Conservation (phyloP, 2,888 invertebrate species). For the Fissipunctia ypsillon region DNA sequence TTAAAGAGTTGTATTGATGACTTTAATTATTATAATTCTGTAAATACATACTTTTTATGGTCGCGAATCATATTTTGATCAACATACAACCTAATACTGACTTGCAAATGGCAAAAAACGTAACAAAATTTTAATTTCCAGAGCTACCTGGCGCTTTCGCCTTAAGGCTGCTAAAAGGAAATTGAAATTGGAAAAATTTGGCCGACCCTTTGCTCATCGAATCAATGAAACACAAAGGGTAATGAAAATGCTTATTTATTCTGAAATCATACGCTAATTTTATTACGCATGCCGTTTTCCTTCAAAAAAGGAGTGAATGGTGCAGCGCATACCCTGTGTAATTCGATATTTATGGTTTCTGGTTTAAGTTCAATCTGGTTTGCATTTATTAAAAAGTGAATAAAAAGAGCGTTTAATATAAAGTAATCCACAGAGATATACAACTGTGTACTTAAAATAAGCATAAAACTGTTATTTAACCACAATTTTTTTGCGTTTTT, state of each 20-base stretch:
- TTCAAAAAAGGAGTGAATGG: not conserved
- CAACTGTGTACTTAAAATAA: not conserved
- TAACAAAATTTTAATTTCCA: too few species aligned
- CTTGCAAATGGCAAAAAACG: too few species aligned
- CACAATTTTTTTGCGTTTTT: not conserved
- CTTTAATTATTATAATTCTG: too few species aligned
- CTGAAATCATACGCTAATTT: constrained; percentile 37
- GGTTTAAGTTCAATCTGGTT: not conserved
- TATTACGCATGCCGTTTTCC: constrained; percentile 5
- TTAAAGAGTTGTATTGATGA: too few species aligned
- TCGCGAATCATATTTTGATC: too few species aligned
- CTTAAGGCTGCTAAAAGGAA: constrained; percentile 44
- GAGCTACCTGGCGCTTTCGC: too few species aligned
- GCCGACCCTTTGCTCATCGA: constrained; percentile 58
- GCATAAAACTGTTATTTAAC: not conserved
- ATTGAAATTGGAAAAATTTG: constrained; percentile 61
- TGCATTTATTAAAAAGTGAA: not conserved
- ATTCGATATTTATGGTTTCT: not conserved
- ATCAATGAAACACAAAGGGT: constrained; percentile 63
- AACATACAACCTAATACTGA: too few species aligned
- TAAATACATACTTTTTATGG: too few species aligned
- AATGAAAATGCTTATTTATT: constrained; percentile 62
- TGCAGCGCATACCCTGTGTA: not conserved
- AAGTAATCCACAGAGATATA: too few species aligned
- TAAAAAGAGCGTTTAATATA: not conserved